Base-by-base conservation (phyloP, 2,888 invertebrate species). In the Dromius quadrimaculatus region DNA sequence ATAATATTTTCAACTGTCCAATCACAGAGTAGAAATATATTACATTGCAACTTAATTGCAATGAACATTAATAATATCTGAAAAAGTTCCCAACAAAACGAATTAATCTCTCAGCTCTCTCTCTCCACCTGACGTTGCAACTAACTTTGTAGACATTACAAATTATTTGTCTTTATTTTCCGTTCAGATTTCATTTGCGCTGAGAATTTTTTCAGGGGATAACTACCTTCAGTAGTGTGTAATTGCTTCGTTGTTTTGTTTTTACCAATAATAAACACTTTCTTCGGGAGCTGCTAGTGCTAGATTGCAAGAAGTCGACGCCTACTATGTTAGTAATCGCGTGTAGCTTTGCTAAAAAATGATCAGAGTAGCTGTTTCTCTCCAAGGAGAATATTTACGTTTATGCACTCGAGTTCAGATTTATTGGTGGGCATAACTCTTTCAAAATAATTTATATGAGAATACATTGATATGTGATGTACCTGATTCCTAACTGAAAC, bases 201-300 rank as follows among this genome's bases (percentile, higher is more conserved):
- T 36, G 19, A 17, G 9, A 11, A 59, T 59, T 59, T 59, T 59
- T 59, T 19, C 59, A 9, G 17, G 8, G 36, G 59, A n/a, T 36
- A 36, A 59, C 36, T 34, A 59, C 19, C 19, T 13, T 43, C 59
- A 59, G 36, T 36, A 23, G 28, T 22, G 36, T 66, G 57, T 66
- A 66, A 66, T 66, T 66, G 66, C 66, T 54, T 34, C n/a, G 41
- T 66, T 66, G 50, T 57, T 66, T 66, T 66, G 66, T 66, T 66
- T 41, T 54, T 66, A 66, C 36, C 66, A 66, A 66, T 66, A 54
- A 66, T 66, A 66, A 66, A 66, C 66, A 66, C 66, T 66, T 66
- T 66, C 66, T 66, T 66, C 54, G 13, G 66, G 28, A 41, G 38
- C 36, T 36, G 28, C 28, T 45, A 9, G 32, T 15, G 41, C 11